Base-by-base conservation (phyloP, 2,797 vertebrate species). In the Ataeniobius toweri region DNA sequence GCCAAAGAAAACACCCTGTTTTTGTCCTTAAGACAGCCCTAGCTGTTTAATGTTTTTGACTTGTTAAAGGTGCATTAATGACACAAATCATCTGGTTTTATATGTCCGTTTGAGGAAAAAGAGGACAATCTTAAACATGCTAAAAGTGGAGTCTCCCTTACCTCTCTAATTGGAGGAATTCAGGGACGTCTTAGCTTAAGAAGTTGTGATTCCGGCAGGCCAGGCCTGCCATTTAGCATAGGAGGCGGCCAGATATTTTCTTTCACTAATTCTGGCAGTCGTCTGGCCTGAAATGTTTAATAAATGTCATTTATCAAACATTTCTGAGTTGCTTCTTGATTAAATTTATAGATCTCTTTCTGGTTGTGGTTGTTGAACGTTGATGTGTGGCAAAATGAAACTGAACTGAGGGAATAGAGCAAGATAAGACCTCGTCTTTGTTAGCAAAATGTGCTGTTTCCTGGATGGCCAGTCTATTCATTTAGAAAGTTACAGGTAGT, bases 1-100 rank as follows among this genome's bases (percentile, higher is more conserved):
- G 83, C 91, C 88, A 90, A 88, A 91, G 90, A 91, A 94, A 92
- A 92, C 92, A 91, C 93, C 89, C 89, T 73, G 85, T 86, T 82
- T 85, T 86, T 86, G 81, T 83, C 83, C 83, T 86, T 59, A 75
- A 73, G 24, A 75, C 16, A 61, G 81, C 87, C 87, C 78, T 12
- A 22, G 80, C 71, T 73, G 67, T 75, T 67, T 65, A 50, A 61
- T 28, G 16, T 74, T 84, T 78, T 53, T 73, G 39, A 75, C 73
- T 16, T 82, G 48, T 87, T 41, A n/a, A 63, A 6, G 8, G 14
- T 39, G 75, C 67, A 65, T 69, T 20, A 55, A 36, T 22, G 41
- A 51, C 31, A 82, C 3, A 13, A 65, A 46, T 75, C 73, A 56
- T 78, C 51, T 77, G 59, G 6, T 20, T 75, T 36, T 61, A 51